These are phyloP conservation scores for Mesembrinibis cayennensis DNA, from an alignment of 2,113 vertebrate genomes.

Conservation along the genomic window DNA sequence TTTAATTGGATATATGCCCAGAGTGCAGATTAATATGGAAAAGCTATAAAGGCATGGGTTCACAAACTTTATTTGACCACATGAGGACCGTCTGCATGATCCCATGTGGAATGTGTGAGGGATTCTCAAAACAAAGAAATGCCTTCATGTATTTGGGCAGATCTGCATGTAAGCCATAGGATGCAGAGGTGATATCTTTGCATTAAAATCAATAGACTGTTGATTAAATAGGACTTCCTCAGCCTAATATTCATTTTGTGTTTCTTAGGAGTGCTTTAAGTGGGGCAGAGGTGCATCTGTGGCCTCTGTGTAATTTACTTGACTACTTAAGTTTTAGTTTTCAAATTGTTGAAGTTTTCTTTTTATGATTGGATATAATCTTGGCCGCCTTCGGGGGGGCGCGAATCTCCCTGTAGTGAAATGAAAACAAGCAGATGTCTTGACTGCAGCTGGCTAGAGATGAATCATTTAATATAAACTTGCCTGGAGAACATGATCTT, in stretches of 20 bases:
- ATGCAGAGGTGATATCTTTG: not conserved
- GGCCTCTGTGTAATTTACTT: not conserved
- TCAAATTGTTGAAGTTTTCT: not conserved
- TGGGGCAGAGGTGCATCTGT: not conserved
- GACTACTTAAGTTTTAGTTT: not conserved
- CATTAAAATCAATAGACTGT: not conserved
- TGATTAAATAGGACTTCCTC: not conserved
- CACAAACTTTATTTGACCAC: slow-evolving; percentile 63
- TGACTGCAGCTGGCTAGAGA: slow-evolving; percentile 58
- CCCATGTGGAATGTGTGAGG: slow-evolving; percentile 25
- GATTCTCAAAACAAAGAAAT: slow-evolving; percentile 45
- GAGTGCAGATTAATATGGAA: slow-evolving; percentile 59
- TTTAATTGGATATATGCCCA: slow-evolving; percentile 59
- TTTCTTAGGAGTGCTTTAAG: not conserved
- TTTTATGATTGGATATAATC: not conserved
- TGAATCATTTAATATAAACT: slow-evolving; percentile 52
- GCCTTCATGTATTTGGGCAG: not conserved
- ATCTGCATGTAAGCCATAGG: not conserved
- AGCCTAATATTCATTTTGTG: not conserved
- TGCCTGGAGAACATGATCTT: slow-evolving; percentile 53
- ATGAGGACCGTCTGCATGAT: not conserved
- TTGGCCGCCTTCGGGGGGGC: not conserved
- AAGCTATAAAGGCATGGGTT: slow-evolving; percentile 54
- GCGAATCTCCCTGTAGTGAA: slow-evolving; percentile 20
- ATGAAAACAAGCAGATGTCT: slow-evolving; percentile 63